Evolutionary conservation across 1,140 invertebrate species (phyloP).

Genomic region (Potamilus streckersoni): DNA sequence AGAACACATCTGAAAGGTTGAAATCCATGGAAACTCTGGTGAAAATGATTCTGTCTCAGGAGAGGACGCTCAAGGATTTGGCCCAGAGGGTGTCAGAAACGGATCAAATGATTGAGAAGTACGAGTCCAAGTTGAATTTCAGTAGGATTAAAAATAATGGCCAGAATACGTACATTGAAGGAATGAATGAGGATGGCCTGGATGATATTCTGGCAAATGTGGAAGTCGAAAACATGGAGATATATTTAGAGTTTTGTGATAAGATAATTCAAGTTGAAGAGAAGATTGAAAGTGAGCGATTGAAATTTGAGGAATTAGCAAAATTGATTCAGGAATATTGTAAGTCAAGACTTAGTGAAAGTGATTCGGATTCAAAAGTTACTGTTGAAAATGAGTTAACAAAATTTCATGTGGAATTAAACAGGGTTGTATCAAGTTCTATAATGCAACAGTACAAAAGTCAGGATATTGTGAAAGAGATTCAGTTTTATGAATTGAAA

Average conservation of each 20-base stretch:
- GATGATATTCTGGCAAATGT: conserved; percentile 45
- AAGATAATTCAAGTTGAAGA: conserved; percentile 80
- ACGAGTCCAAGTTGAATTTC: conserved; percentile 81
- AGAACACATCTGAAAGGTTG: conserved; percentile 35
- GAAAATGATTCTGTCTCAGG: conserved; percentile 83
- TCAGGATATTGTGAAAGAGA: conserved; percentile 73
- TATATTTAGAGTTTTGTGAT: conserved; percentile 76
- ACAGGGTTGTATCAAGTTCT: conserved; percentile 58
- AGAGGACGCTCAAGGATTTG: conserved; percentile 83
- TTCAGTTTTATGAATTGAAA: conserved; percentile 75
- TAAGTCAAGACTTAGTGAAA: conserved; percentile 24
- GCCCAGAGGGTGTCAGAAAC: conserved; percentile 76
- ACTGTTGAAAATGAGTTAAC: conserved; percentile 74
- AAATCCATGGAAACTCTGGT: conserved; percentile 75
- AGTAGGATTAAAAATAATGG: conserved; percentile 80
- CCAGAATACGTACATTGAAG: conserved; percentile 79
- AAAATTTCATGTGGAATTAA: conserved; percentile 53
- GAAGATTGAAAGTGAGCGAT: conserved; percentile 76
- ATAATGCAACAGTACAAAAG: conserved; percentile 75
- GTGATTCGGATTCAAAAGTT: conserved; percentile 38
- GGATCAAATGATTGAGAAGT: conserved; percentile 80
- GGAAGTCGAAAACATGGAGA: conserved; percentile 44
- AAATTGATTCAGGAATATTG: conserved; percentile 32
- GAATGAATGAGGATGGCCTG: conserved; percentile 64
- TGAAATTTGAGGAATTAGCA: conserved; percentile 41